Conservation (phyloP, 2,113 vertebrate species). For the Hippopotamus amphibius region DNA sequence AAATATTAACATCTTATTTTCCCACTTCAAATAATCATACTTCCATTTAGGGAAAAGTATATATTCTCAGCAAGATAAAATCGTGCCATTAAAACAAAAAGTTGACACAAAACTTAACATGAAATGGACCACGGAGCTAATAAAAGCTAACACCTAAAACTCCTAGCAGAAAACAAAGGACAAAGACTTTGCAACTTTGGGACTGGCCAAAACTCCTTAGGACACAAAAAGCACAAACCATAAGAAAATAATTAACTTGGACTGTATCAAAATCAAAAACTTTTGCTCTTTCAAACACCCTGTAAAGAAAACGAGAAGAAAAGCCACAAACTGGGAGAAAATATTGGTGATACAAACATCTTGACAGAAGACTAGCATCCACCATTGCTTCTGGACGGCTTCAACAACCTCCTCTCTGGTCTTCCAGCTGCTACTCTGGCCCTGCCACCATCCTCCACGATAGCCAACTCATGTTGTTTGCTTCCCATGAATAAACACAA, state of each 20-base stretch:
- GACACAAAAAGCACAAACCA: constrained; percentile 14
- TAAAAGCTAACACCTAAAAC: constrained; percentile 20
- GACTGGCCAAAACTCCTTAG: neutral
- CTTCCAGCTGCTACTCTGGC: neutral
- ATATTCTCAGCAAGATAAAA: neutral
- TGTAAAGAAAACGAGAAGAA: neutral
- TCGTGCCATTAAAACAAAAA: constrained; percentile 2
- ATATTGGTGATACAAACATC: neutral
- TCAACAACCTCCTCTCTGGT: neutral
- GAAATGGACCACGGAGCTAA: neutral
- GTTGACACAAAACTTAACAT: neutral
- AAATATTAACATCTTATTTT: constrained; percentile 2
- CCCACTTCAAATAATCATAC: neutral
- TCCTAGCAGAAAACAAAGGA: neutral
- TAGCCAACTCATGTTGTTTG: neutral
- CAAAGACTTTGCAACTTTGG: neutral
- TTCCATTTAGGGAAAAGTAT: neutral
- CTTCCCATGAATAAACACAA: neutral
- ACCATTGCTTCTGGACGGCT: neutral
- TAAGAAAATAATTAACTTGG: neutral
- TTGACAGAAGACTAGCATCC: neutral
- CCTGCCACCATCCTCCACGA: too few species aligned
- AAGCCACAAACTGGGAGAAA: neutral
- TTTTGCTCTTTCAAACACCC: neutral
- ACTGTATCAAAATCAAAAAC: neutral